Base-by-base conservation (phyloP, 1,140 invertebrate genomes). In the Cotesia glomerata region DNA sequence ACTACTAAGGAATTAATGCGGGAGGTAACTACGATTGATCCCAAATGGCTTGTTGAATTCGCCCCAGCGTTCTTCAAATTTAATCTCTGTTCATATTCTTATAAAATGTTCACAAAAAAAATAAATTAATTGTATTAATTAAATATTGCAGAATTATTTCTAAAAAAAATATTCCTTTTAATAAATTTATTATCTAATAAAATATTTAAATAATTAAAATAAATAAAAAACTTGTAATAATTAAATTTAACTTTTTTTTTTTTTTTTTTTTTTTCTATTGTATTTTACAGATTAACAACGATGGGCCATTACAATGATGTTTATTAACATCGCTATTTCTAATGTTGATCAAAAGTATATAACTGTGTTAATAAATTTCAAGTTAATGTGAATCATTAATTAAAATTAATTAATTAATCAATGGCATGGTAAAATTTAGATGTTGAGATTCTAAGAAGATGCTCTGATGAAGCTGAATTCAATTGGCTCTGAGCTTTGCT, bases 1-100 rank as follows among this genome's bases (percentile, higher is more conserved):
- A 99, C 98, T 0, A 99, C 98, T 0, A 99, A 99, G 81, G 98
- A 99, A 86, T 99, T 99, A 82, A 99, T 99, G 98, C 90, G 98
- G 58, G 97, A 99, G 87, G 97, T 99, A 0, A 99, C 97, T 0
- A 96, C 97, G 0, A 99, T 99, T 56, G 98, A 99, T 89, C 97
- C 98, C 0, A 98, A 98, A 86, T 99, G 98, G 98, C 88, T 99
- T 26, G 97, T 99, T 1, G 98, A 99, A 85, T 99, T 98, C 87
- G 98, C 98, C 0, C 97, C 98, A 0, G 97, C 98, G 2, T 99
- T 99, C 89, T 99, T 99, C 88, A 97, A 97, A 86, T 98, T 99
- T 86, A 97, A 95, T n/a, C n/a, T n/a, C n/a, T n/a, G n/a, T n/a
- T n/a, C n/a, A n/a, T n/a, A n/a, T n/a, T n/a, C n/a, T n/a, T n/a